These are phyloP conservation scores for Octonoba sinensis DNA, from an alignment of 2,888 invertebrate genomes.

Conservation along the genomic window DNA sequence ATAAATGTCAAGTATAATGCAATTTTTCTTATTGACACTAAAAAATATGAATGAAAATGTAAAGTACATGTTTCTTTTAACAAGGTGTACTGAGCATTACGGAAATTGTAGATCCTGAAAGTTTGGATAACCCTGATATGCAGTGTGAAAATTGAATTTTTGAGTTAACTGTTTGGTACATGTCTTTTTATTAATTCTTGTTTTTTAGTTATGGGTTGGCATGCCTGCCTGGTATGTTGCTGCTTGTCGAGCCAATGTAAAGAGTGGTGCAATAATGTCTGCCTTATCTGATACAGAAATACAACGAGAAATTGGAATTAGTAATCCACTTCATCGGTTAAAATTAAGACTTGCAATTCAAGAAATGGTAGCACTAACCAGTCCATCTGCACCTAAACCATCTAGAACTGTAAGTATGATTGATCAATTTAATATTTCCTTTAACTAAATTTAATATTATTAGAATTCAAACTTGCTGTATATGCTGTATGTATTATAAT, in stretches of 20 bases:
- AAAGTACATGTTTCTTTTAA: too few relatives aligned
- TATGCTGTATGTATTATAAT: neutral
- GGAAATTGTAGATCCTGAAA: too few relatives aligned
- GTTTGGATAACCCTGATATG: too few relatives aligned
- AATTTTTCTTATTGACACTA: too few relatives aligned
- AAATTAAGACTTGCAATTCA: constrained; percentile 88
- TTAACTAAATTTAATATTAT: neutral
- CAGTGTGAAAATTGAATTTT: too few relatives aligned
- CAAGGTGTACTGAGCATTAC: too few relatives aligned
- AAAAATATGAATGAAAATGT: too few relatives aligned
- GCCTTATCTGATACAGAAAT: constrained; percentile 99
- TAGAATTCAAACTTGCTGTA: neutral
- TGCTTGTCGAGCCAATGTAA: constrained; percentile 98
- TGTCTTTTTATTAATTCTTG: constrained; percentile 3
- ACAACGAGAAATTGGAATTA: constrained; percentile 95
- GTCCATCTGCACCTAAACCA: constrained; percentile 84
- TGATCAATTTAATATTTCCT: neutral
- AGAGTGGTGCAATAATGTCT: constrained; percentile 99
- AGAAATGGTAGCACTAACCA: constrained; percentile 99
- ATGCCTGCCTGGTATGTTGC: constrained; percentile 99
- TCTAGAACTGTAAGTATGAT: constrained; percentile 65
- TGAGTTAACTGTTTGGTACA: neutral
- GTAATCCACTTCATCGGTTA: constrained; percentile 84
- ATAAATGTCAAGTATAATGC: too few relatives aligned
- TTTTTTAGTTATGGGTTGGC: constrained; percentile 90